Percentiles rank a stretch among this genome's conserved stretches.
Conservation (phyloP, 2,888 invertebrate species). For the Geotrupes spiniger region DNA sequence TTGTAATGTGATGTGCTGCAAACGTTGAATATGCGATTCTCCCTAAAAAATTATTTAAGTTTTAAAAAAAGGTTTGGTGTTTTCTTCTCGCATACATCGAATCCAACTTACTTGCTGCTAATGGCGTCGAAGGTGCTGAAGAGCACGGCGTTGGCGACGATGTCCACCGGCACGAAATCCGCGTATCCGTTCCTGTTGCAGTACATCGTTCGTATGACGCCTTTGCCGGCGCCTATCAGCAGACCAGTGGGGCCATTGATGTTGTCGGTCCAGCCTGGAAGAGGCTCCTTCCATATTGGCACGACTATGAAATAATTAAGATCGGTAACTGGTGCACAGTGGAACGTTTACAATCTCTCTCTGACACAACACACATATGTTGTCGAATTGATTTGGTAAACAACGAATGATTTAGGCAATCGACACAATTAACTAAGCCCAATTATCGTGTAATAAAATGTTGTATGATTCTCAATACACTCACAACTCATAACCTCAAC, state of each 20-base stretch:
- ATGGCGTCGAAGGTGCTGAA: constrained; percentile 54
- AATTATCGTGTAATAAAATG: too few relatives aligned
- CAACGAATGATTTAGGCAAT: too few relatives aligned
- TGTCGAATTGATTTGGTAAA: not conserved
- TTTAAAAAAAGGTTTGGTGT: not conserved
- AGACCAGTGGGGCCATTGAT: constrained; percentile 90
- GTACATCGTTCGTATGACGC: constrained; percentile 85
- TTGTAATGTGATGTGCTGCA: constrained; percentile 79
- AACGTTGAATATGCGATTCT: constrained; percentile 65
- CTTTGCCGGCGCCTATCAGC: constrained; percentile 80
- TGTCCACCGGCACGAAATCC: constrained; percentile 77
- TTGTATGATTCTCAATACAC: too few relatives aligned
- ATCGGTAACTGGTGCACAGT: too few relatives aligned
- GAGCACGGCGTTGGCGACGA: constrained; percentile 68
- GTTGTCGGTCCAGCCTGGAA: constrained; percentile 91
- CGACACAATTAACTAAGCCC: too few relatives aligned
- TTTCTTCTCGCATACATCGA: not conserved
- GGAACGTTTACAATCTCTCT: not conserved
- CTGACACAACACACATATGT: not conserved
- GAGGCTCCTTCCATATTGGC: constrained; percentile 79
- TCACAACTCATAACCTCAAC: too few relatives aligned
- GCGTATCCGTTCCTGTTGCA: constrained; percentile 76
- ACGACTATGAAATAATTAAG: too few relatives aligned
- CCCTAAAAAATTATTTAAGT: too few relatives aligned
- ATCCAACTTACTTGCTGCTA: constrained; percentile 50